These are phyloP conservation scores for Aurelia aurita complex sp. Pacific DNA, from an alignment of 30 jellyfish, hydroid and myxozoan species.

Conservation along the genomic window DNA sequence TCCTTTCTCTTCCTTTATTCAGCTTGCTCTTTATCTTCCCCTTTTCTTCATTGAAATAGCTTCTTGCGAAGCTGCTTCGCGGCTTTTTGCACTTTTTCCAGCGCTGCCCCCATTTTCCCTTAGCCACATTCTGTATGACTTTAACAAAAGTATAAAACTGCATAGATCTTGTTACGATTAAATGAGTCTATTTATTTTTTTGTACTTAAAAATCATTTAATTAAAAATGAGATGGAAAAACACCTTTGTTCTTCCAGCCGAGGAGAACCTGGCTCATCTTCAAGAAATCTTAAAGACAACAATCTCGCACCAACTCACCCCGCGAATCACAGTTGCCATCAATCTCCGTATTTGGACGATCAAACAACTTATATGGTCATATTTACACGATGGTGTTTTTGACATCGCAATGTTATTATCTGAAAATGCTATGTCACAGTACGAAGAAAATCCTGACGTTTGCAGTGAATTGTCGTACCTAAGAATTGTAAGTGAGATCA, in stretches of 20 bases:
- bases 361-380: constrained; percentile 40
- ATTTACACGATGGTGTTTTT: constrained; percentile 29
- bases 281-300: constrained; percentile 54
- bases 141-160: background rate
- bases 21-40: too few species aligned
- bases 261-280: constrained; percentile 26
- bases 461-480: constrained; percentile 19
- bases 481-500: constrained; percentile 27
- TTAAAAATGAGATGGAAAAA: too few species aligned
- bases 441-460: constrained; percentile 24
- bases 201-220: too few species aligned
- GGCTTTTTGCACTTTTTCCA: too few species aligned
- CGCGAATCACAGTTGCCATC: constrained; percentile 40
- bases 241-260: background rate
- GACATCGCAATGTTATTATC: constrained; percentile 39
- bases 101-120: too few species aligned
- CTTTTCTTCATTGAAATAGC: too few species aligned
- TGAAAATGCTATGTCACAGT: constrained; percentile 56
- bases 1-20: too few species aligned
- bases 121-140: background rate
- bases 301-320: constrained; percentile 31
- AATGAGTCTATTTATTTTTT: too few species aligned
- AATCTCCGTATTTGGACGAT: constrained; percentile 41
- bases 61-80: too few species aligned
- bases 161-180: background rate